Conservation (phyloP, 2,797 vertebrate genomes). For the Sebastolobus alascanus region DNA sequence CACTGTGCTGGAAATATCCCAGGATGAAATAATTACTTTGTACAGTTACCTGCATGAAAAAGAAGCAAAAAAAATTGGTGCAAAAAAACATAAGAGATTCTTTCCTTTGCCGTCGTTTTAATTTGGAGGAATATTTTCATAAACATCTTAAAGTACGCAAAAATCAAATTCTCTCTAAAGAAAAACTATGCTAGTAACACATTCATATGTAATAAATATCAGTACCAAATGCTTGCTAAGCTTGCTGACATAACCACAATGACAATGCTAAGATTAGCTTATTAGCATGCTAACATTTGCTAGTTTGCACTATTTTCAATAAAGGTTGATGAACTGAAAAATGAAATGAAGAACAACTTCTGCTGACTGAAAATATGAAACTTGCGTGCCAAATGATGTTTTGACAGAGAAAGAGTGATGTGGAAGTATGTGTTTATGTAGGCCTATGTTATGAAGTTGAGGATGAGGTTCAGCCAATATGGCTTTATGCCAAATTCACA, state of each 20-base stretch:
- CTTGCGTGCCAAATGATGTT: not conserved
- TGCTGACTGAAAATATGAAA: not conserved
- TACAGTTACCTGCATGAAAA: not conserved
- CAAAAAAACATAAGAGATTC: not conserved
- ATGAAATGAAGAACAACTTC: not conserved
- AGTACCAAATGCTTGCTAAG: not conserved
- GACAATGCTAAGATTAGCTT: not conserved
- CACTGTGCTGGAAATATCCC: not conserved
- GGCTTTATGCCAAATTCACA: not conserved
- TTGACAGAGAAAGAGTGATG: not conserved
- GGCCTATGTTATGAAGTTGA: not conserved
- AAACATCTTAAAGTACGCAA: not conserved
- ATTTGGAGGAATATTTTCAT: not conserved
- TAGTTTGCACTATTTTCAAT: not conserved
- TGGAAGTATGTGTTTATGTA: not conserved
- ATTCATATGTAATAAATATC: not conserved
- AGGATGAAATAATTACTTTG: not conserved
- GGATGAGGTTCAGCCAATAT: not conserved
- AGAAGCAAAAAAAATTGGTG: not conserved
- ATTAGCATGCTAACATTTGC: not conserved
- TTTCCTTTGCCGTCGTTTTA: not conserved
- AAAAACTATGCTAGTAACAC: not conserved
- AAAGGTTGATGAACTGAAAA: not conserved
- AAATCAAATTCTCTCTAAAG: accelerated
- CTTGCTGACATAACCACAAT: not conserved